Conservation (phyloP, 2,113 vertebrate species). For the Marmota monax region DNA sequence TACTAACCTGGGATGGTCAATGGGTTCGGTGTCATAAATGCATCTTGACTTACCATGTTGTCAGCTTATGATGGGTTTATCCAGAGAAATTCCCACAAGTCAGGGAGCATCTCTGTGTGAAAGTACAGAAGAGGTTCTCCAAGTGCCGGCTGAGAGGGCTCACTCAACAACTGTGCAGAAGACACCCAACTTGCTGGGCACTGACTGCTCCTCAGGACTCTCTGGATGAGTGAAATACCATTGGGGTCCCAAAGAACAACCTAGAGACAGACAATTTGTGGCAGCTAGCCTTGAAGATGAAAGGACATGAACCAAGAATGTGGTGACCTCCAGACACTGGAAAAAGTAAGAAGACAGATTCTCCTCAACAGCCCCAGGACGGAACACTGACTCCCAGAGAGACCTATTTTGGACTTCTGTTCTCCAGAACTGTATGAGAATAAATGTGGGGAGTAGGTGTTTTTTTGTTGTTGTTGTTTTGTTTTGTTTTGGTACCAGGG, state of each 20-base stretch:
- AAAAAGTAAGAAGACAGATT: background rate
- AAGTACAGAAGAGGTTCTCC: background rate
- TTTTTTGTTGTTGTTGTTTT: too few species aligned
- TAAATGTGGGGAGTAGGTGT: too few species aligned
- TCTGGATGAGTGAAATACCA: too few species aligned
- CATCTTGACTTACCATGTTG: background rate
- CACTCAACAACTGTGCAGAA: background rate
- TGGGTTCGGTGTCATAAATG: background rate
- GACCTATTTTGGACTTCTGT: background rate
- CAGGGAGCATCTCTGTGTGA: background rate
- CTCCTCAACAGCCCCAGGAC: background rate
- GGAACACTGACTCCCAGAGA: background rate
- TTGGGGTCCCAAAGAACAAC: background rate
- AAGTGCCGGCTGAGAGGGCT: background rate
- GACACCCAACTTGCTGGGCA: background rate
- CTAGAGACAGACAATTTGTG: background rate
- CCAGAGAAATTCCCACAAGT: background rate
- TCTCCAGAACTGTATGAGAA: background rate
- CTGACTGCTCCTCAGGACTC: background rate
- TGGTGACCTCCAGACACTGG: background rate
- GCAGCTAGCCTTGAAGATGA: background rate
- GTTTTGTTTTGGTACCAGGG: too few species aligned
- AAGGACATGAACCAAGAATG: background rate
- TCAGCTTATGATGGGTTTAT: background rate
- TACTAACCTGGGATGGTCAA: background rate